Conservation (phyloP, 2,797 vertebrate genomes). For the Eupleurogrammus muticus region DNA sequence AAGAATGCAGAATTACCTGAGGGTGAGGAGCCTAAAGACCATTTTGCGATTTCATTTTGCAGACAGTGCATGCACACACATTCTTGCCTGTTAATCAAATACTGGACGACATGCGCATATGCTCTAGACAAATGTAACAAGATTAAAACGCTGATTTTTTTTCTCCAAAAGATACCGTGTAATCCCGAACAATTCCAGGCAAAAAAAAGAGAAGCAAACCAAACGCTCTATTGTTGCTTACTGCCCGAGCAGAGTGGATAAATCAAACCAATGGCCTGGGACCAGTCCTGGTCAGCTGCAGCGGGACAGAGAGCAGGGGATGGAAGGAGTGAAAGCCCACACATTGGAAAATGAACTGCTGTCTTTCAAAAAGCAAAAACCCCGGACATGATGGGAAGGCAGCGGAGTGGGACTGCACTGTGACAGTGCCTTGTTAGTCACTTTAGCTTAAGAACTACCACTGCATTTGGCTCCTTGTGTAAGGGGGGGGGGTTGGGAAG, state of each 20-base stretch:
- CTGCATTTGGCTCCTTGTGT: conserved; percentile 58
- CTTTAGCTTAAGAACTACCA: conserved; percentile 76
- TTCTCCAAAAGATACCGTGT: conserved; percentile 12
- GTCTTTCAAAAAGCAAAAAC: conserved; percentile 74
- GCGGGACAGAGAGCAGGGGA: conserved; percentile 23
- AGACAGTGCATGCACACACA: background rate
- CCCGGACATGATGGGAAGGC: conserved; percentile 77
- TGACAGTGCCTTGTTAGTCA: conserved; percentile 81
- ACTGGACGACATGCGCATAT: background rate
- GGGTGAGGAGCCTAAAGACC: too few species aligned
- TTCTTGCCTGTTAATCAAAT: conserved; percentile 1
- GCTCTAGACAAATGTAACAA: background rate
- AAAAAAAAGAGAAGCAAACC: background rate
- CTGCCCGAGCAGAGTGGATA: conserved; percentile 62
- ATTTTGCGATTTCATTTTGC: too few species aligned
- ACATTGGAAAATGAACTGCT: conserved; percentile 75
- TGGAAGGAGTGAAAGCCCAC: conserved; percentile 53
- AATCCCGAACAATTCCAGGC: conserved; percentile 3
- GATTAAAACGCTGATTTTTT: background rate
- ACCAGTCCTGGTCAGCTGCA: conserved; percentile 64
- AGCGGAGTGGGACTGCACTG: conserved; percentile 74
- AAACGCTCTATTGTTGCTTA: conserved; percentile 33
- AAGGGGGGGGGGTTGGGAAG: conserved; percentile 36
- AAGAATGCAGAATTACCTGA: too few species aligned
- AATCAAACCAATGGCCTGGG: conserved; percentile 66